These are phyloP conservation scores for Petrolisthes manimaculis DNA, from an alignment of 2,888 invertebrate genomes.

Conservation along the genomic window DNA sequence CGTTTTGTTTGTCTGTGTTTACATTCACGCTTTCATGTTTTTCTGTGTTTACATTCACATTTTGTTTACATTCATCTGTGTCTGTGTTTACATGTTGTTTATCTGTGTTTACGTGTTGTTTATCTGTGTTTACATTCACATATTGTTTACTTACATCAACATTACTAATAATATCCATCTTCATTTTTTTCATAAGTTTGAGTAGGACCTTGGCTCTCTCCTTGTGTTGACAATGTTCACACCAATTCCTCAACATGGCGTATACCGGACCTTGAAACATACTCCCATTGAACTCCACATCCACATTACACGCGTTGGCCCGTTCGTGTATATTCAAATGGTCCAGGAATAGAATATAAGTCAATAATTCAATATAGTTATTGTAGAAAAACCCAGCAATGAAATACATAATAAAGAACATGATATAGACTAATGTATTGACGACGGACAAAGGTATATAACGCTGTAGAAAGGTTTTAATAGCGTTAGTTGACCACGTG, in stretches of 20 bases:
- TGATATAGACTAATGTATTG: not conserved
- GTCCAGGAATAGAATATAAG: conserved; percentile 26
- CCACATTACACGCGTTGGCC: conserved; percentile 21
- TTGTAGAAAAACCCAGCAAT: conserved; percentile 27
- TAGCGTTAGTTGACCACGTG: not conserved
- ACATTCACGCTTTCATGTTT: not conserved
- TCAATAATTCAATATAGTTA: conserved; percentile 20
- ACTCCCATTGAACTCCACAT: conserved; percentile 30
- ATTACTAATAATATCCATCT: conserved; percentile 35
- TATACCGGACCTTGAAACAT: conserved; percentile 39
- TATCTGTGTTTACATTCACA: not conserved
- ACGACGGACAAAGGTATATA: conserved; percentile 1
- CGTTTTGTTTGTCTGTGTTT: too few relatives aligned
- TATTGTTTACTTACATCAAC: not conserved
- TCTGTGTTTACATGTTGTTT: not conserved
- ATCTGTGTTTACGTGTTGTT: not conserved
- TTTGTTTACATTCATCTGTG: not conserved
- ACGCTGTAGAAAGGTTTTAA: not conserved
- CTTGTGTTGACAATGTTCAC: conserved; percentile 35
- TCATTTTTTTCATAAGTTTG: conserved; percentile 45
- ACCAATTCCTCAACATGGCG: conserved; percentile 38
- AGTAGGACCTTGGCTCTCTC: conserved; percentile 19
- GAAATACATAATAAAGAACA: conserved; percentile 26
- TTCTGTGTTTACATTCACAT: not conserved
- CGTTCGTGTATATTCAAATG: conserved; percentile 40